phyloP scores from a whole-genome alignment of 2,113 vertebrate species.

The Ibidorhyncha struthersii region DNA sequence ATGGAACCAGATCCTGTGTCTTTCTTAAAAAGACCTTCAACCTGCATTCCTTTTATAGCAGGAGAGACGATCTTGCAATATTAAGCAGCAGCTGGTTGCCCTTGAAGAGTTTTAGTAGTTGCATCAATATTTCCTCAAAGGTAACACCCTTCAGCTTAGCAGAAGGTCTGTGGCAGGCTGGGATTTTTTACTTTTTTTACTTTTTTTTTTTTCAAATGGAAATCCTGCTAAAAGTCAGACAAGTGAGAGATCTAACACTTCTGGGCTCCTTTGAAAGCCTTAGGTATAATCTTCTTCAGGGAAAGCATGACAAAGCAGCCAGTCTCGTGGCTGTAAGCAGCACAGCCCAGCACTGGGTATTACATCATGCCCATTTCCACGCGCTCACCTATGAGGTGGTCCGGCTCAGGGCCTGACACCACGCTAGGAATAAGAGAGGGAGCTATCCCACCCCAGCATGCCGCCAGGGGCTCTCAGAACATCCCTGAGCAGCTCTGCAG shows the following conservation, averaged over 20 bases:
- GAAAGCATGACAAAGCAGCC: constrained; percentile 8
- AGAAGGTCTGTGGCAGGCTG: neutral
- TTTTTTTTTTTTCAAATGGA: neutral
- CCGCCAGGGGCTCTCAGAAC: neutral
- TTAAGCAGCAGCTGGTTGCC: neutral
- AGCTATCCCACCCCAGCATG: neutral
- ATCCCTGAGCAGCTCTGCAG: neutral
- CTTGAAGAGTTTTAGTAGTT: neutral
- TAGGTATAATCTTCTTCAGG: neutral
- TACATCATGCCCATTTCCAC: neutral
- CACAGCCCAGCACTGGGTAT: fast-evolving
- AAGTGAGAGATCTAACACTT: neutral
- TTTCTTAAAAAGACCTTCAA: neutral
- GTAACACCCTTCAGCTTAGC: neutral
- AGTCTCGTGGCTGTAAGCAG: neutral
- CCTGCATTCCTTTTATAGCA: neutral
- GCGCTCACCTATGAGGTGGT: neutral
- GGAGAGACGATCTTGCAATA: neutral
- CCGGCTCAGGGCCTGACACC: neutral
- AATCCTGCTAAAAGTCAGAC: neutral
- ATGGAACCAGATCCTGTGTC: neutral
- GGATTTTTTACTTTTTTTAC: neutral
- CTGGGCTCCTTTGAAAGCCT: constrained; percentile 9
- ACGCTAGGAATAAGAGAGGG: neutral
- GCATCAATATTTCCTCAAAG: constrained; percentile 15